Evolutionary conservation across 1,140 invertebrate genomes (phyloP), one percentile per base, ranked within the genome.

Genomic region (Drosophila asahinai): DNA sequence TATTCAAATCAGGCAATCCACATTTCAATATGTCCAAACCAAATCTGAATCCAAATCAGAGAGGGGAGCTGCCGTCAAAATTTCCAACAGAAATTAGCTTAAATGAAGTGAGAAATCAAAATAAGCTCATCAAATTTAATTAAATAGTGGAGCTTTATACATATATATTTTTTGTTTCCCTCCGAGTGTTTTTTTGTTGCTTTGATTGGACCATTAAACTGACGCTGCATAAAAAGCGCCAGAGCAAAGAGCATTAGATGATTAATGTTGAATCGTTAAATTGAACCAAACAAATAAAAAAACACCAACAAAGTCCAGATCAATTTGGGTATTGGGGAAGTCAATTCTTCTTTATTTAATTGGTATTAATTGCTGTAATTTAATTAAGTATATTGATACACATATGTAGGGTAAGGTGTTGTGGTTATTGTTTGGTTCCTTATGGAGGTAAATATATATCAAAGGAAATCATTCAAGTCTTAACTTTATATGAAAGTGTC

Each of bases 71-170:
- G 71, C 71, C 47, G 71, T 76, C 60, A 76, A 77, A 65, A 83
- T 77, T 67, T 62, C 62, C 72, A 72, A 62, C 59, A 83, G 77
- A 80, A 84, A 89, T 89, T 84, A 90, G 84, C 84, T 78, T 89
- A 89, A 87, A 87, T 89, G 84, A 87, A 87, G 84, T 89, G 84
- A 87, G 72, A 87, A 87, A 87, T 87, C 81, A 89, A 87, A 89
- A 87, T 87, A 89, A 84, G 84, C 81, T 65, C 81, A 78, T 87
- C 67, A 87, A 87, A 87, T 81, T 89, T 87, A 87, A 84, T 87
- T 89, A 87, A 87, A 89, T 84, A 78, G 80, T 75, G 49, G 59
- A 87, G 82, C 54, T 68, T 68, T 58, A 61, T 64, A 72, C 58
- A 40, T 57, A 60, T 57, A 62, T 72, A 43, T 58, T 25, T 52